Evolutionary conservation across 2,888 invertebrate species (phyloP), one percentile per base, ranked within the genome.

Genomic region (Pammene aurita): DNA sequence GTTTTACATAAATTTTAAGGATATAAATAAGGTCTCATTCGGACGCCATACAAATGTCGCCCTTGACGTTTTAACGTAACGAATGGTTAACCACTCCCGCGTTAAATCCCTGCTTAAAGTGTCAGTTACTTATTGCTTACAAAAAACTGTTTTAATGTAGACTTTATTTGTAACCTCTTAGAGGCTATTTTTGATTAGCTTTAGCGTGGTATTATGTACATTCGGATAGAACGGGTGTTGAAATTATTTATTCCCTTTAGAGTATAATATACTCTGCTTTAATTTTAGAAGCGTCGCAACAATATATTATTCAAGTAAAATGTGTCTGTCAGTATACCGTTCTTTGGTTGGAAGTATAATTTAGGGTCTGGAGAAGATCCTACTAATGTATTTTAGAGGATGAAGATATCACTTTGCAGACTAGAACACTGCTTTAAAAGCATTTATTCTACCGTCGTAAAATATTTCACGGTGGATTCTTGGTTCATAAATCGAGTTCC

Each of bases 41-140:
- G 58, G 76, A 79, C 78, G 77, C 78, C 81, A 72, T 82, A 80
- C 73, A 78, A 80, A 75, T 72, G 75, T 74, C 73, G 76, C 74
- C 67, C 64, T 54, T 65, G 58, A 65, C 64, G 69, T 77, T 64
- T 67, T 79, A 77, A 77, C 66, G 78, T 82, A 78, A 83, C 82
- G 78, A 84, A 85, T 83, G 84, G 82, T 79, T 82, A 81, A 83
- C 81, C 84, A 83, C 81, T 81, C 77, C 77, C 75, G 75, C 72
- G 72, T 78, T 67, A 73, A 80, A 80, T 75, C 80, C 80, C 76
- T 73, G 76, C 75, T 80, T 81, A 78, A 74, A 76, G 74, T 76
- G 72, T 70, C 66, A 63, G 61, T 82, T 78, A 83, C 75, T 54
- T 68, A 69, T 64, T 60, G 60, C 69, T 48, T 44, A n/a, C 7